Evolutionary conservation across 2,888 invertebrate species (phyloP).

Genomic region (Zaprionus obscuricornis): DNA sequence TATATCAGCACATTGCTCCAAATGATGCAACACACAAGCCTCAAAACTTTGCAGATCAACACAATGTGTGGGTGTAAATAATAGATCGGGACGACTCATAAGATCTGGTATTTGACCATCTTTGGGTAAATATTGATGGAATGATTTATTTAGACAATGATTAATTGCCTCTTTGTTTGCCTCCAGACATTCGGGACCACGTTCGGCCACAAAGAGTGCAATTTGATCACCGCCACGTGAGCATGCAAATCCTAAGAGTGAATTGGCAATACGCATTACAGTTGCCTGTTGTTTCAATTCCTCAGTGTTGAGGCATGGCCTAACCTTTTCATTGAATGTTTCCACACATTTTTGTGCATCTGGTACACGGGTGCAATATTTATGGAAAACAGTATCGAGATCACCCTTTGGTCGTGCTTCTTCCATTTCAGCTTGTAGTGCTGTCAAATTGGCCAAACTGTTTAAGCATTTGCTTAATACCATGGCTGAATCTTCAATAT

Average conservation of each 20-base stretch:
- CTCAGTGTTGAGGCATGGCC: slow-evolving; percentile 86
- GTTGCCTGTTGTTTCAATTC: slow-evolving; percentile 87
- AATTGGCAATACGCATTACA: slow-evolving; percentile 87
- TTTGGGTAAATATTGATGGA: slow-evolving; percentile 85
- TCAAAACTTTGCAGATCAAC: slow-evolving; percentile 80
- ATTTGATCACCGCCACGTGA: slow-evolving; percentile 92
- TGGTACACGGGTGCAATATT: slow-evolving; percentile 87
- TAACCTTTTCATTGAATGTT: slow-evolving; percentile 85
- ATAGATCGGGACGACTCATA: slow-evolving; percentile 85
- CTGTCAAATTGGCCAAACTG: slow-evolving; percentile 85
- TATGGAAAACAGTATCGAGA: slow-evolving; percentile 88
- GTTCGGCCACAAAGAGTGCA: slow-evolving; percentile 92
- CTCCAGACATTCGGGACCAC: slow-evolving; percentile 89
- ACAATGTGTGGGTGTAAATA: slow-evolving; percentile 85
- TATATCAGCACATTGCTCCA: slow-evolving; percentile 88
- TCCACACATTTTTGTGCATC: slow-evolving; percentile 85
- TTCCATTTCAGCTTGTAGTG: slow-evolving; percentile 88
- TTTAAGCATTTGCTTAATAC: slow-evolving; percentile 85
- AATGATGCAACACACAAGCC: slow-evolving; percentile 77
- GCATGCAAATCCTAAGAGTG: slow-evolving; percentile 89
- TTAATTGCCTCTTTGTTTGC: slow-evolving; percentile 86
- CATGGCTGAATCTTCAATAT: slow-evolving; percentile 83
- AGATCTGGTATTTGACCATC: slow-evolving; percentile 73
- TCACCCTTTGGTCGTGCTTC: slow-evolving; percentile 87
- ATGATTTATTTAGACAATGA: slow-evolving; percentile 87